Conservation (phyloP, 2,888 invertebrate genomes). For the Metallyticus violacea region DNA sequence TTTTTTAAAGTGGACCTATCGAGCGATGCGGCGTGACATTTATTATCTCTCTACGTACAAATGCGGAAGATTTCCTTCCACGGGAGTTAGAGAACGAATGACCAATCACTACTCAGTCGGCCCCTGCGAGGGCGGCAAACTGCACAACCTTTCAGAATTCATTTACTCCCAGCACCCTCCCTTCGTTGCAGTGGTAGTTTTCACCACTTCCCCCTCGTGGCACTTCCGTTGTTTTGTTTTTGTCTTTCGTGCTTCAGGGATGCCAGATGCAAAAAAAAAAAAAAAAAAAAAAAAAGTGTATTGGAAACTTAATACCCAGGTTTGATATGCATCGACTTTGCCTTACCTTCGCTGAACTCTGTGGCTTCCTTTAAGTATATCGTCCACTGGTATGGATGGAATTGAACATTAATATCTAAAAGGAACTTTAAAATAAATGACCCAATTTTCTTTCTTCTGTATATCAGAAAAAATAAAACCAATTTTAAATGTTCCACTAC, state of each 20-base stretch:
- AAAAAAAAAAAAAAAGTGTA: no score
- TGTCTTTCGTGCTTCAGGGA: not conserved
- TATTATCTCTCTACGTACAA: not conserved
- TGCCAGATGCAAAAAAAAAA: not conserved
- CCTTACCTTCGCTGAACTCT: no score
- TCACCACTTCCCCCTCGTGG: not conserved
- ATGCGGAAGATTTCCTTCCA: not conserved
- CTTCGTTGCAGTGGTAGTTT: not conserved
- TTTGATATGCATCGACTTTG: no score
- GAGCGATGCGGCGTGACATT: not conserved
- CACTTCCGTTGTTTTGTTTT: not conserved
- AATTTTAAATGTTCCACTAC: no score
- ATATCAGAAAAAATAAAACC: no score
- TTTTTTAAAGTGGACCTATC: constrained; percentile 16
- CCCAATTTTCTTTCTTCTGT: no score
- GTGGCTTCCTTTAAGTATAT: no score
- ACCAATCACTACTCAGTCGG: not conserved
- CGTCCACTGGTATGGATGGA: no score
- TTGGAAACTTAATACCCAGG: no score
- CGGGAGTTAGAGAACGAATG: not conserved
- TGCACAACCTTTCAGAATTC: constrained; percentile 5
- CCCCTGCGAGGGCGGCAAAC: not conserved
- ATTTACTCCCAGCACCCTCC: not conserved
- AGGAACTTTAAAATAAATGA: no score
- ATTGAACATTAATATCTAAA: no score